Evolutionary conservation across 1,140 invertebrate genomes (phyloP).

Genomic region (Neoseiulus cucumeris): DNA sequence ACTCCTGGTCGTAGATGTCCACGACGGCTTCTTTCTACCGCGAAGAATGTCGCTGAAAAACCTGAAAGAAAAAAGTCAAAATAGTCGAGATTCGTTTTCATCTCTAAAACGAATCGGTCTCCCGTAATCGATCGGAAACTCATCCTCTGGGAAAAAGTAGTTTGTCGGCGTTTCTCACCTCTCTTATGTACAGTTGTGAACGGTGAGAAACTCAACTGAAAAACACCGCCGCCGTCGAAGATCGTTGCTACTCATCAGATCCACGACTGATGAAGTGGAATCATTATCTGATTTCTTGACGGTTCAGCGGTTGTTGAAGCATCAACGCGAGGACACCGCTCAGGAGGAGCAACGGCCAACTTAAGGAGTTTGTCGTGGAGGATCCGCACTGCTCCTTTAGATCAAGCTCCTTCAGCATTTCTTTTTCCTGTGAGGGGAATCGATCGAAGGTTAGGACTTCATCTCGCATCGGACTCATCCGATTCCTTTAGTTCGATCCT

Average conservation of each 20-base stretch:
- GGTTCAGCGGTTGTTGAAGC: background rate
- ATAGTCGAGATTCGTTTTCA: no score
- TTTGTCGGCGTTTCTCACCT: background rate
- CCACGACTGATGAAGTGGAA: background rate
- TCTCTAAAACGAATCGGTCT: no score
- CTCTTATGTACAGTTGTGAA: background rate
- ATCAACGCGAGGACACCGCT: background rate
- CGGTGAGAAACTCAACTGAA: background rate
- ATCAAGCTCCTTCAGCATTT: conserved; percentile 10
- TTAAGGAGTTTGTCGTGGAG: conserved; percentile 10
- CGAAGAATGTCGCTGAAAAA: no score
- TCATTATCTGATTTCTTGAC: background rate
- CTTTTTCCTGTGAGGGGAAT: background rate
- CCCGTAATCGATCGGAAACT: no score
- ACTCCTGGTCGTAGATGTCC: no score
- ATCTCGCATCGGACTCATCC: no score
- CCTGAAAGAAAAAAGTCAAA: no score
- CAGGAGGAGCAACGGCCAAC: conserved; percentile 5
- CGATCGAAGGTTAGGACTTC: no score
- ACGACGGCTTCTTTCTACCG: no score
- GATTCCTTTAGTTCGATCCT: no score
- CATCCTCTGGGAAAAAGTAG: background rate
- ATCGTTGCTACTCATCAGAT: background rate
- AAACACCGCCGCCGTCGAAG: background rate
- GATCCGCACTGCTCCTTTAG: conserved; percentile 12